Evolutionary conservation across 2,113 vertebrate species (phyloP).

Genomic region (Cyanoramphus novaezelandiae): DNA sequence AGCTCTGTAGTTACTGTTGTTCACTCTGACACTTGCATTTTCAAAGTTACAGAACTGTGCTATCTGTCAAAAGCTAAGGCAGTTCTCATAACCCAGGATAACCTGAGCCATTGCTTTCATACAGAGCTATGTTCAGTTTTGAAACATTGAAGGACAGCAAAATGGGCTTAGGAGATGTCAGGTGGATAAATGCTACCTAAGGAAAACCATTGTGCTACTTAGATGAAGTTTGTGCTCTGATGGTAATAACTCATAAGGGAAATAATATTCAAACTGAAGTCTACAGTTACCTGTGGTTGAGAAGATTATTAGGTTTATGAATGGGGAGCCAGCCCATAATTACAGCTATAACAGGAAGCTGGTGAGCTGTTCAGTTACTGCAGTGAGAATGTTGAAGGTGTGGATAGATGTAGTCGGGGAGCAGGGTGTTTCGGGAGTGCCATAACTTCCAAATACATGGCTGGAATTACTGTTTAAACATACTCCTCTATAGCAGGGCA

Average conservation of each 20-base stretch:
- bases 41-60: fast-evolving
- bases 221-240: not conserved
- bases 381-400: not conserved
- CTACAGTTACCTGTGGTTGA: not conserved
- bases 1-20: fast-evolving
- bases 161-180: not conserved
- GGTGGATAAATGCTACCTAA: not conserved
- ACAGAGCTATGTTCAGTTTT: fast-evolving
- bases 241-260: not conserved
- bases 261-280: not conserved
- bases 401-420: fast-evolving
- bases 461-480: not conserved
- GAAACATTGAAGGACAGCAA: not conserved
- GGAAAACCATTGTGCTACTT: not conserved
- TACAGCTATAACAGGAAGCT: not conserved
- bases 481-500: fast-evolving
- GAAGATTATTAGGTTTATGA: not conserved
- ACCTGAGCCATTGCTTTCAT: fast-evolving
- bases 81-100: not conserved
- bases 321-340: not conserved
- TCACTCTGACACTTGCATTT: not conserved
- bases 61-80: not conserved
- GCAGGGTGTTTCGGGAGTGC: not conserved
- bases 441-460: not conserved
- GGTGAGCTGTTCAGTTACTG: not conserved